Evolutionary conservation across 2,113 vertebrate genomes (phyloP).

Genomic region (Amia ocellicauda): DNA sequence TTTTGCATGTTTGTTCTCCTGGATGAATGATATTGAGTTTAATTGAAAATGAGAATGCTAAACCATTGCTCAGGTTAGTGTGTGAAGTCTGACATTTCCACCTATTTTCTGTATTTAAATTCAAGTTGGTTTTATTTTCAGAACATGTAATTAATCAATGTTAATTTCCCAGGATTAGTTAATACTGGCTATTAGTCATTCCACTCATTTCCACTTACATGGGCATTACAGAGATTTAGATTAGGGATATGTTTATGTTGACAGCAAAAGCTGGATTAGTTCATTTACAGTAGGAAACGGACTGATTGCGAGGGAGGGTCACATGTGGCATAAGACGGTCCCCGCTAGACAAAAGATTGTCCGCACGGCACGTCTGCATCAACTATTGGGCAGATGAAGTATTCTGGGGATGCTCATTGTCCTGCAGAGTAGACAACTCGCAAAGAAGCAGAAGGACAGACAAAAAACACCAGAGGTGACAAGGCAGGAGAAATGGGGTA

Average conservation of each 20-base stretch:
- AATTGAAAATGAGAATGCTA: too few species aligned
- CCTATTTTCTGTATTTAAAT: constrained; percentile 32
- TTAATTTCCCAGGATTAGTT: constrained; percentile 39
- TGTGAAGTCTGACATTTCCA: not conserved
- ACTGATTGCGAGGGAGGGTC: constrained; percentile 14
- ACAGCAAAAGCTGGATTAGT: constrained; percentile 68
- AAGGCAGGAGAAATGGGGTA: constrained; percentile 45
- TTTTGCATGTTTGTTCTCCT: too few species aligned
- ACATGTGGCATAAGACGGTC: not conserved
- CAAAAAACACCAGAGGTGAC: constrained; percentile 43
- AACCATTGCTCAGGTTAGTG: too few species aligned
- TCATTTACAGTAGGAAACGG: constrained; percentile 50
- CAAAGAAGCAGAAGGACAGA: constrained; percentile 13
- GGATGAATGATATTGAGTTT: too few species aligned
- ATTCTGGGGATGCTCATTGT: constrained; percentile 7
- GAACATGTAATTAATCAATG: constrained; percentile 26
- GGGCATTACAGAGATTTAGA: constrained; percentile 60
- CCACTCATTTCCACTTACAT: constrained; percentile 44
- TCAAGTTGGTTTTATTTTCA: constrained; percentile 36
- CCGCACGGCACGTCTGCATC: not conserved
- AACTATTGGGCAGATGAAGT: not conserved
- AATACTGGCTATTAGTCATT: constrained; percentile 15
- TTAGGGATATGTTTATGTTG: constrained; percentile 61
- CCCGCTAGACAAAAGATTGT: constrained; percentile 15
- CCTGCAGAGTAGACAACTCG: constrained; percentile 6